Evolutionary conservation across 2,113 vertebrate species (phyloP), one percentile per base, ranked within the genome.

Genomic region (Platichthys flesus): DNA sequence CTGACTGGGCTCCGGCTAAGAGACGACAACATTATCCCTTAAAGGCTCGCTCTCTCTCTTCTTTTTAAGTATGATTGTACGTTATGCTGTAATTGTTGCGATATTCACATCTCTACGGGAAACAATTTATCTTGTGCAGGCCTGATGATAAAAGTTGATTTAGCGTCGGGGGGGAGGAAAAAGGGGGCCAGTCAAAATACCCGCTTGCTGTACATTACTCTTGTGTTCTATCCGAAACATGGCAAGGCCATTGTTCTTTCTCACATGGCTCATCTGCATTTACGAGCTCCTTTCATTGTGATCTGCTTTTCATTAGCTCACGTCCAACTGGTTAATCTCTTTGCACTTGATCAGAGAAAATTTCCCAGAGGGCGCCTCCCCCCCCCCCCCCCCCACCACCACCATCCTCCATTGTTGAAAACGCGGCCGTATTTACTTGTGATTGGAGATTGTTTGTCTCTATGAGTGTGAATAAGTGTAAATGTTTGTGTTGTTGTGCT

Each of bases 291-390:
- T 80, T 87, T 83, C 80, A 88, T 89, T 85, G 83, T 84, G 72
- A 88, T 86, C 76, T 82, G 80, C 83, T 82, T 84, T 89, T 92
- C 87, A 89, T 88, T 89, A 83, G 84, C 81, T 74, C 85, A 88
- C 66, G 61, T 91, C 80, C 75, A 84, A 81, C 86, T 89, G 83
- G 82, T 93, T 89, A 88, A 93, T 94, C 92, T 87, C 84, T 90
- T 87, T 82, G 85, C 84, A 76, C 85, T 87, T 87, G 88, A 93
- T 92, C 90, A 82, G 78, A 88, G 81, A 61, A 87, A 85, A 93
- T 93, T 92, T 93, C 90, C 92, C 88, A 79, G 70, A 79, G 84
- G 85, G 82, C 64, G 23, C 9, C 12, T 45, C 28, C 26, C 26
- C 26, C 26, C 26, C 26, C 3, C 26, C 31, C 1, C 0, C 18